Percentiles rank a stretch among this genome's conserved stretches.
phyloP scores from a whole-genome alignment of 2,113 vertebrate genomes.

The Syngnathus scovelli region DNA sequence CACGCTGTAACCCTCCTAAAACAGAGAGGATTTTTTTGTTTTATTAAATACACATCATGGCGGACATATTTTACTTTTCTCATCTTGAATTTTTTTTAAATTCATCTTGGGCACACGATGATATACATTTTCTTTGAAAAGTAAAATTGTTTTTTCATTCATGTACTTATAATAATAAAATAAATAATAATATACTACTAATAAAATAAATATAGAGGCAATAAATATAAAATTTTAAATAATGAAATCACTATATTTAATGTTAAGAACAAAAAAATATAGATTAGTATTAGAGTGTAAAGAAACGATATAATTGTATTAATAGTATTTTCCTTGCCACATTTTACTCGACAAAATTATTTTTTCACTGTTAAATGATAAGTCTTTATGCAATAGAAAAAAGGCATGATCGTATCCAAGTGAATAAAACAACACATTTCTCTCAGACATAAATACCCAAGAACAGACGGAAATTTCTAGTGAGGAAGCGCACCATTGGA shows the following conservation, averaged over 20 bases:
- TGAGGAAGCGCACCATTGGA: slow-evolving; percentile 45
- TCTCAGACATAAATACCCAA: slow-evolving; percentile 10
- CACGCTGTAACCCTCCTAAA: slow-evolving; percentile 91
- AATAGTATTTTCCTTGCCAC: neutral
- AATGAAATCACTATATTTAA: neutral
- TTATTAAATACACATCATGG: neutral
- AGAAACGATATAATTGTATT: neutral
- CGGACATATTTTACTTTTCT: neutral
- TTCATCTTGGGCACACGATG: neutral
- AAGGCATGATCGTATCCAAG: neutral
- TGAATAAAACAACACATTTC: neutral
- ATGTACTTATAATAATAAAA: neutral
- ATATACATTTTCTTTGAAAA: neutral
- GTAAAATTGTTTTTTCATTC: neutral
- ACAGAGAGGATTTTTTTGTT: slow-evolving; percentile 37
- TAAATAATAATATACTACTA: too few species aligned
- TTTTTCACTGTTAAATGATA: neutral
- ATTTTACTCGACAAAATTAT: neutral
- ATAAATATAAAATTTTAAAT: neutral
- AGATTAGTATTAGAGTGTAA: neutral
- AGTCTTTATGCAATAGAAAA: neutral
- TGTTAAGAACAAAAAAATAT: neutral
- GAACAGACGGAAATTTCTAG: slow-evolving; percentile 10
- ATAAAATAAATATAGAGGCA: neutral
- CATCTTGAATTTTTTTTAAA: too few species aligned